Conservation (phyloP, 2,888 invertebrate genomes). For the Agrypnus murinus region DNA sequence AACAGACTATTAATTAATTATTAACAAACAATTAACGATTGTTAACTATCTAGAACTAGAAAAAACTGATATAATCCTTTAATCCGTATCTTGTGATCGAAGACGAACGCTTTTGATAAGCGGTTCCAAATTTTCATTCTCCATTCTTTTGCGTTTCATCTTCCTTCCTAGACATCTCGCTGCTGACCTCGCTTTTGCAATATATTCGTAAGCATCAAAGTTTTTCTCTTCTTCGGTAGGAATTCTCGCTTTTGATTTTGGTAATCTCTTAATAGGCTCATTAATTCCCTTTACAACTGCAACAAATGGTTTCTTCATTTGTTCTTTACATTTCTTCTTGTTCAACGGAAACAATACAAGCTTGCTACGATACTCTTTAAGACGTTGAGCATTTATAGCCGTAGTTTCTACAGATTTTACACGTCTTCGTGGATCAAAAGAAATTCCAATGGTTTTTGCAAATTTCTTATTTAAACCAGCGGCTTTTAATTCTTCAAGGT, state of each 20-base stretch:
- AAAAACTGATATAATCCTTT: too few species aligned
- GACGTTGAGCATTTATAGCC: conserved; percentile 90
- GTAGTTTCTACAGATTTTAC: conserved; percentile 94
- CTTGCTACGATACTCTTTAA: conserved; percentile 94
- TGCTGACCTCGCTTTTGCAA: conserved; percentile 78
- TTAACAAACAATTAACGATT: too few species aligned
- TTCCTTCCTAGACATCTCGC: conserved; percentile 36
- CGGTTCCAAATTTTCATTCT: conserved; percentile 31
- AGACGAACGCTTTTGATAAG: too few species aligned
- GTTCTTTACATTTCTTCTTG: conserved; percentile 65
- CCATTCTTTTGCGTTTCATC: conserved; percentile 38
- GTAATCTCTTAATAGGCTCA: conserved; percentile 82
- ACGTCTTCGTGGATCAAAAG: conserved; percentile 92
- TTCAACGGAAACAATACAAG: conserved; percentile 96
- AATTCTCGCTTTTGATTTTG: conserved; percentile 83
- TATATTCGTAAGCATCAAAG: conserved; percentile 87
- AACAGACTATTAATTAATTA: too few species aligned
- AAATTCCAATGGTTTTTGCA: conserved; percentile 92
- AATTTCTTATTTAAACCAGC: conserved; percentile 87
- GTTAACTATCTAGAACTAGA: too few species aligned
- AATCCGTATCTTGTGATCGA: too few species aligned
- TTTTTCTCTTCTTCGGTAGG: conserved; percentile 89
- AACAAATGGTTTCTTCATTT: conserved; percentile 70
- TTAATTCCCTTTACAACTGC: conserved; percentile 74
- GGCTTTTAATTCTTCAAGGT: conserved; percentile 92